These are phyloP conservation scores for Drosophila truncata DNA, from an alignment of 1,140 invertebrate species.

Conservation along the genomic window DNA sequence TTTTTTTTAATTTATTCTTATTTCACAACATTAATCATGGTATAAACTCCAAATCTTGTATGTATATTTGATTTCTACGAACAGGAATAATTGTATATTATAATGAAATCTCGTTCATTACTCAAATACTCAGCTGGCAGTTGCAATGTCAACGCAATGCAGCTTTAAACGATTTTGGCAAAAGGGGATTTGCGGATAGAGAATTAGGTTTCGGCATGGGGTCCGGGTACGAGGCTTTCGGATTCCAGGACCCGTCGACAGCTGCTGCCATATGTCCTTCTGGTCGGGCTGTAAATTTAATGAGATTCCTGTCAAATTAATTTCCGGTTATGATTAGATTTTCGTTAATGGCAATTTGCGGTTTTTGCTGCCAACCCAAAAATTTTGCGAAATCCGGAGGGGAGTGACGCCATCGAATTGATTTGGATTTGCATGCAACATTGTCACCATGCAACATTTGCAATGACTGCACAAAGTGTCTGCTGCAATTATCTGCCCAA, in stretches of 20 bases:
- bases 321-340: conserved; percentile 86
- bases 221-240: neutral
- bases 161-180: conserved; percentile 76
- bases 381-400: conserved; percentile 35
- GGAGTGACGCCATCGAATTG: conserved; percentile 3
- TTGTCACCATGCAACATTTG: conserved; percentile 47
- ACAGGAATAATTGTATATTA: conserved; percentile 74
- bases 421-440: conserved; percentile 57
- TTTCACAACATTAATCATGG: neutral
- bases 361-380: conserved; percentile 74
- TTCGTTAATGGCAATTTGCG: conserved; percentile 85
- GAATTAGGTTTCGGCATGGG: conserved; percentile 13
- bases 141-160: conserved; percentile 75
- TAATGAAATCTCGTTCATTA: conserved; percentile 79
- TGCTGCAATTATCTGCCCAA: conserved; percentile 58
- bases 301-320: conserved; percentile 86
- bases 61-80: conserved; percentile 6
- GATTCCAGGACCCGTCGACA: conserved; percentile 16
- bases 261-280: conserved; percentile 49
- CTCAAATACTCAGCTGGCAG: conserved; percentile 75
- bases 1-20: fast-evolving
- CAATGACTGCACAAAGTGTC: conserved; percentile 55
- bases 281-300: conserved; percentile 81
- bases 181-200: conserved; percentile 26
- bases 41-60: conserved; percentile 10